These are phyloP conservation scores for Acanthacorydalis orientalis DNA, from an alignment of 2,888 invertebrate species.

Conservation along the genomic window DNA sequence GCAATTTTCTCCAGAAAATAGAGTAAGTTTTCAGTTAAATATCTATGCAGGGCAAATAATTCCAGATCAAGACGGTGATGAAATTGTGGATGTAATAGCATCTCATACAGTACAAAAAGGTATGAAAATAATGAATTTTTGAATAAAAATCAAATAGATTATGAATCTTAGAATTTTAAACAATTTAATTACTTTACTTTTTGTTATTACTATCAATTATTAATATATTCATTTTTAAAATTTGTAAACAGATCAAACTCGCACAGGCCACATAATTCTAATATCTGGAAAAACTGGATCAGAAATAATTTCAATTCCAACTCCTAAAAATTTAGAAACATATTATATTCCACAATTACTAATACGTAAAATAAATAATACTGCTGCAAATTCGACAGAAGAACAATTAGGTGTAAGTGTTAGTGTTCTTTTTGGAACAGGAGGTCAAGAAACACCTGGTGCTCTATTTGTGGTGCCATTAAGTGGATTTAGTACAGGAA, in stretches of 20 bases:
- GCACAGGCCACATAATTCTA: constrained; percentile 46
- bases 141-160: background rate
- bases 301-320: constrained; percentile 39
- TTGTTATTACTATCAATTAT: background rate
- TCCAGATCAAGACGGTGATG: constrained; percentile 52
- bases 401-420: constrained; percentile 2
- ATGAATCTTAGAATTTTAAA: too few relatives aligned
- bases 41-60: constrained; percentile 55
- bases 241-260: constrained; percentile 17
- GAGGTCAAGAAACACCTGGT: constrained; percentile 53
- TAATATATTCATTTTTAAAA: background rate
- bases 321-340: constrained; percentile 47
- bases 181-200: background rate
- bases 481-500: constrained; percentile 31
- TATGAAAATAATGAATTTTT: constrained; percentile 9
- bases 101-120: constrained; percentile 43
- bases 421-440: constrained; percentile 49
- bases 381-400: constrained; percentile 12
- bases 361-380: constrained; percentile 39
- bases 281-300: constrained; percentile 53
- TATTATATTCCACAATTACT: constrained; percentile 57
- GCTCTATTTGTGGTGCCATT: constrained; percentile 49
- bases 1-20: constrained; percentile 34
- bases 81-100: constrained; percentile 48
- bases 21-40: constrained; percentile 31